phyloP scores from a whole-genome alignment of 2,888 invertebrate genomes.

The Anthoptus insignis region DNA sequence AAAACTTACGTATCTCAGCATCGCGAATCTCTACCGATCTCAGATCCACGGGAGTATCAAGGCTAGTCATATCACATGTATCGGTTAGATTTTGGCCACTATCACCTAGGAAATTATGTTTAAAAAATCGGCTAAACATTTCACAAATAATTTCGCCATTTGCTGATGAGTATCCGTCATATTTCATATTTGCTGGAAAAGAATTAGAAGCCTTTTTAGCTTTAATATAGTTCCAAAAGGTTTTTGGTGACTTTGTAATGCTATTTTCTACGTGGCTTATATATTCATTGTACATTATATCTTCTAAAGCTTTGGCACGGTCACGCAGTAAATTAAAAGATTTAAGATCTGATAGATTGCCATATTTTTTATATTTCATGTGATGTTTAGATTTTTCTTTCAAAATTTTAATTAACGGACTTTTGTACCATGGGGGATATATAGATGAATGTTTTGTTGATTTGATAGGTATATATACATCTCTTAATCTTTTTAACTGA shows the following conservation, averaged over 20 bases:
- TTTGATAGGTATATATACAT: neutral
- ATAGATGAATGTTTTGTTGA: too few species aligned
- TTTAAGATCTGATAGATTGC: slow-evolving; percentile 2
- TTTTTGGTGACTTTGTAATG: neutral
- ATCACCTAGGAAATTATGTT: too few species aligned
- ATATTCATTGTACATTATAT: neutral
- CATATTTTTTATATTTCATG: slow-evolving; percentile 1
- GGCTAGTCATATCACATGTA: too few species aligned
- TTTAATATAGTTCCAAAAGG: slow-evolving; percentile 7
- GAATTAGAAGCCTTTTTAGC: neutral
- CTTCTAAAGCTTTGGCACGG: slow-evolving; percentile 1
- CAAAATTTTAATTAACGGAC: neutral
- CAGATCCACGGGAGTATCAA: too few species aligned
- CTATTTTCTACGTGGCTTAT: neutral
- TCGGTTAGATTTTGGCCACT: too few species aligned
- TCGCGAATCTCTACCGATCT: neutral
- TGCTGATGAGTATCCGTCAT: neutral
- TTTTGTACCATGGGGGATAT: neutral
- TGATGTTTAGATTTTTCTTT: slow-evolving; percentile 4
- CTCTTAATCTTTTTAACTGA: neutral
- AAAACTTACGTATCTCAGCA: neutral
- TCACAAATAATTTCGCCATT: neutral
- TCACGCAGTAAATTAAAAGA: neutral
- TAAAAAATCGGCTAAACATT: too few species aligned
- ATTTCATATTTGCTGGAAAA: slow-evolving; percentile 1